These are phyloP conservation scores for Rhinopithecus roxellana DNA, from an alignment of 2,113 vertebrate species.

Conservation along the genomic window DNA sequence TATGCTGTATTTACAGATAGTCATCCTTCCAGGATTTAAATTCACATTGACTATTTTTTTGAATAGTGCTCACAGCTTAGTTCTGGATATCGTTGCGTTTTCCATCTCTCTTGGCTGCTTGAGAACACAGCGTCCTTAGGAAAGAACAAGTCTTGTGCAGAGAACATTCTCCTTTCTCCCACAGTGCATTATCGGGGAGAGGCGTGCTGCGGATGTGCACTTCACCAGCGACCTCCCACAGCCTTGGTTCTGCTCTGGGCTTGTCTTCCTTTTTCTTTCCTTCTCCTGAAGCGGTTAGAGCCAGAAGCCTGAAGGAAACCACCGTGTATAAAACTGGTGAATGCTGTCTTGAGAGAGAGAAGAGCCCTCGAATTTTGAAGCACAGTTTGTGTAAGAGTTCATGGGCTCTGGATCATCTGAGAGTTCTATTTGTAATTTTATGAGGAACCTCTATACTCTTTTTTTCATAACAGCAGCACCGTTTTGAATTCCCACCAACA, in stretches of 20 bases:
- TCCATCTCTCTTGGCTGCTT: background rate
- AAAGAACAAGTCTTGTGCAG: background rate
- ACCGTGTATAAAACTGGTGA: background rate
- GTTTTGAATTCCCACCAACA: no score
- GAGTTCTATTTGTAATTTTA: background rate
- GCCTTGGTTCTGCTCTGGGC: background rate
- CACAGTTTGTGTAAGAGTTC: background rate
- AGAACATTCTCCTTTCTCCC: background rate
- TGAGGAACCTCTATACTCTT: background rate
- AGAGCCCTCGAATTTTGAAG: background rate
- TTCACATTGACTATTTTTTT: background rate
- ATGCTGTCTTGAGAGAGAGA: background rate
- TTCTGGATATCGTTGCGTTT: background rate
- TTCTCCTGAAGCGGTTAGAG: background rate
- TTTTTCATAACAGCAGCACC: background rate
- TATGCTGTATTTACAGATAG: background rate
- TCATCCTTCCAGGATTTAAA: background rate
- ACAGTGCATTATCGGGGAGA: fast-evolving
- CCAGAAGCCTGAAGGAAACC: background rate
- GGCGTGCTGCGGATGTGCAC: no score
- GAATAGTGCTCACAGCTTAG: background rate
- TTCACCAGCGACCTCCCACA: fast-evolving
- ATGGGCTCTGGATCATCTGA: background rate
- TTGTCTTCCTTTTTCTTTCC: background rate
- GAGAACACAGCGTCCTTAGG: background rate